A percentile compares a stretch with the other conserved stretches of the same genome.
These are phyloP conservation scores for Drosophila albomicans DNA, from an alignment of 1,140 invertebrate genomes.

Conservation along the genomic window DNA sequence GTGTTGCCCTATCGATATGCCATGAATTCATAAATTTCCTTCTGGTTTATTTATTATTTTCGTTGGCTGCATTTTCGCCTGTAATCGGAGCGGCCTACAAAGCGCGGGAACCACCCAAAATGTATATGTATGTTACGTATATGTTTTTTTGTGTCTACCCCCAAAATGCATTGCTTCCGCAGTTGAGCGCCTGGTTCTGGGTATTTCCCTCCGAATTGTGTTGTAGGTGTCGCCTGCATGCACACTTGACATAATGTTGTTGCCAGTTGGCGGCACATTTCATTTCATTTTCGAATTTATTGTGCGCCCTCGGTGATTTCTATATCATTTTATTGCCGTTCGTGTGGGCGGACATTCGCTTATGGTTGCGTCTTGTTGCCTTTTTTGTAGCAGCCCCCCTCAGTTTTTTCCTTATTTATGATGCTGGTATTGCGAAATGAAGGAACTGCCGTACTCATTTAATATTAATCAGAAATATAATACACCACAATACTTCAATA, in stretches of 20 bases:
- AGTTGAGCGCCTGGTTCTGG: conserved; percentile 25
- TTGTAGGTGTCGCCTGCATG: conserved; percentile 49
- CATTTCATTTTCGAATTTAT: conserved; percentile 57
- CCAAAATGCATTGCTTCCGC: conserved; percentile 59
- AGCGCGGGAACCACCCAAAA: conserved; percentile 24
- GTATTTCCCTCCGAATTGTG: conserved; percentile 27
- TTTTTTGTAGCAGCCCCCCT: conserved; percentile 3
- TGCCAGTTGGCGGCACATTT: conserved; percentile 56
- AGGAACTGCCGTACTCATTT: conserved; percentile 21
- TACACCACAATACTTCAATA: not conserved
- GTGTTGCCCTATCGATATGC: not conserved
- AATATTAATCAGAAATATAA: not conserved
- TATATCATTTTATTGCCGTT: conserved; percentile 54
- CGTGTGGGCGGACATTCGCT: conserved; percentile 44
- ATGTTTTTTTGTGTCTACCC: not conserved
- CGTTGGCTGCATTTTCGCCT: conserved; percentile 11
- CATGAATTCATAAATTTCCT: too few relatives aligned
- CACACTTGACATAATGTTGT: conserved; percentile 58
- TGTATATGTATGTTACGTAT: not conserved
- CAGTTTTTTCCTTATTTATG: conserved; percentile 31
- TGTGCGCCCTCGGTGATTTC: conserved; percentile 50
- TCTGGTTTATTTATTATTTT: not conserved
- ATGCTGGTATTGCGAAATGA: conserved; percentile 32
- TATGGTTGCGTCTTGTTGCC: conserved; percentile 27
- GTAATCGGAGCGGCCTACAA: conserved; percentile 59